Base-by-base conservation (phyloP, 2,113 vertebrate genomes). In the Ptyas mucosa region DNA sequence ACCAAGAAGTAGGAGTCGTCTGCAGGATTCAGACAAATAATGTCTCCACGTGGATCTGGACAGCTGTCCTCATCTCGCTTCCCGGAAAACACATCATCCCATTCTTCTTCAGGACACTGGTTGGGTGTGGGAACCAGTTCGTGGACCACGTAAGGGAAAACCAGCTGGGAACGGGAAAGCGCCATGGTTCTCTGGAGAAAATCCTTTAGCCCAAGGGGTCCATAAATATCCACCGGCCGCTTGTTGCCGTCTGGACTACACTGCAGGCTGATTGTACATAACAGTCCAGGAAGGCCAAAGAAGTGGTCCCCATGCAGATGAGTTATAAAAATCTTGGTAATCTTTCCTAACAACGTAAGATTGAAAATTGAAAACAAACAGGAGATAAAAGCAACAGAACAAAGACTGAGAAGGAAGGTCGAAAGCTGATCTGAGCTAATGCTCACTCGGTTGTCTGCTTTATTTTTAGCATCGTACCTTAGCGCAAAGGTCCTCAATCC, bases 241-340 rank as follows among this genome's bases (percentile, higher is more conserved):
- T 96, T 98, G 87, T 90, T 93, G 5, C 91, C n/a, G 0, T 96
- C 95, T 0, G 98, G 88, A 96, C 91, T 97, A 0, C 96, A 97
- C 95, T 98, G 98, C 7, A 99, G 98, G 93, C 98, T 99, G 18
- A 99, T 96, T 0, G 99, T 99, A 95, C 99, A 99, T 54, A 99
- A 98, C 18, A 99, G 97, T 88, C 99, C 99, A 0, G 99, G 99
- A 0, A 99, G 98, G 0, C 99, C 99, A 46, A 99, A 99, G 2
- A 99, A 53, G 96, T 99, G 99, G 92, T 99, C 99, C 0, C 99
- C 99, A 18, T 99, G 99, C 10, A 99, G 97, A 88, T 99, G 99
- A 0, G 99, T 99, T 90, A 99, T 99, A 96, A 99, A 99, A 88
- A 99, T 98, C 97, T 99, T 99, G 93, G 98, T 98, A 55, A 99